Evolutionary conservation across 2,888 invertebrate species (phyloP), one percentile per base, ranked within the genome.

Genomic region (Chloroclystis v-ata): DNA sequence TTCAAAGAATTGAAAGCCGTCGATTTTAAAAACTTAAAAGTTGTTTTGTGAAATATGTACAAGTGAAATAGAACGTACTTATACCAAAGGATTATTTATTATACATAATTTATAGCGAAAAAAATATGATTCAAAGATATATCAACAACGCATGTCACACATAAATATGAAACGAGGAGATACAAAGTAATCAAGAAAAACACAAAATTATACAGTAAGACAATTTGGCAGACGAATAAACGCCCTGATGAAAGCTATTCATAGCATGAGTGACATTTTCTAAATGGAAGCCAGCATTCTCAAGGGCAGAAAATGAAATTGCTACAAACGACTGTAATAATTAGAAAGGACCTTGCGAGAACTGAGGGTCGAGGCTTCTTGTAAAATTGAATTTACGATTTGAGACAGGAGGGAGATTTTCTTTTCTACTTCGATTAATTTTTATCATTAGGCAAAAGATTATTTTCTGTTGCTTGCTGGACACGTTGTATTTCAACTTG

Each of bases 191-290:
- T 41, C 47, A 32, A 42, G 42, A 47, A 38, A 38, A 47, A 42
- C 13, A 42, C 33, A 28, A 42, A 38, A 38, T 42, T 42, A 43
- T 43, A 43, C 47, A 13, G 26, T 28, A 37, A n/a, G 32, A 38
- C 33, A 28, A 29, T 10, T 28, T 14, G 14, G 10, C 30, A 25
- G 24, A 25, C 26, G 12, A 46, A 41, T 24, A 32, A 40, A 39
- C 29, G 54, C 57, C 59, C 61, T 67, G 69, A 69, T 69, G 68
- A 65, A 65, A 65, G 58, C 65, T 57, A 70, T 70, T 69, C 64
- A 64, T 20, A 28, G 44, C 37, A 44, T 44, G 41, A 47, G 47
- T 49, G 51, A 47, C 54, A 51, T 56, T 57, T 52, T 39, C 43
- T 35, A 52, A 58, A 54, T 46, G 51, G 50, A 40, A 46, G 52